A percentile compares a stretch with the other conserved stretches of the same genome.
Evolutionary conservation across 2,113 vertebrate genomes (phyloP).

Genomic region (Riparia riparia): DNA sequence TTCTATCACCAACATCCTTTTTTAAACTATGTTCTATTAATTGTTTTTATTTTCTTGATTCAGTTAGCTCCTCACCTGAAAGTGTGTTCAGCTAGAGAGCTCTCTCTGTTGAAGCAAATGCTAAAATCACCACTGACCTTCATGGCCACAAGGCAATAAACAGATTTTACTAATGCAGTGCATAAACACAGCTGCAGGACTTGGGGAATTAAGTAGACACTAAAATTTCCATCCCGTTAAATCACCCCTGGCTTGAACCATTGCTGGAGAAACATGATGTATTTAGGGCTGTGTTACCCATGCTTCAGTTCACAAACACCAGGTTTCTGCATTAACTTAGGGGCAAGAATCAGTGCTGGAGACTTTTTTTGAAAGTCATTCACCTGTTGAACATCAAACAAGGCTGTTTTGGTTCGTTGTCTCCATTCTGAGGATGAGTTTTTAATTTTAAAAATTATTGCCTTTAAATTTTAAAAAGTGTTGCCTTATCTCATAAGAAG

Average conservation of each 20-base stretch:
- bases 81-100: background rate
- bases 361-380: background rate
- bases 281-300: background rate
- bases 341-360: background rate
- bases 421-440: background rate
- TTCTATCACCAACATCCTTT: background rate
- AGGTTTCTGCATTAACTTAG: background rate
- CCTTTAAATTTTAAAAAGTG: background rate
- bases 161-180: background rate
- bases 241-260: background rate
- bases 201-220: background rate
- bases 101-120: background rate
- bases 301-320: background rate
- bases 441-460: no score
- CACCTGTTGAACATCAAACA: background rate
- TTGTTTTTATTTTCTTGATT: background rate
- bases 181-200: background rate
- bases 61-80: background rate
- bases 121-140: background rate
- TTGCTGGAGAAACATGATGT: background rate
- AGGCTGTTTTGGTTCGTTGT: background rate
- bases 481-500: background rate
- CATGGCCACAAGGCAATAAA: background rate
- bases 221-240: background rate
- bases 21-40: background rate